Evolutionary conservation across 1,140 invertebrate genomes (phyloP).

Genomic region (Drosophila sucinea): DNA sequence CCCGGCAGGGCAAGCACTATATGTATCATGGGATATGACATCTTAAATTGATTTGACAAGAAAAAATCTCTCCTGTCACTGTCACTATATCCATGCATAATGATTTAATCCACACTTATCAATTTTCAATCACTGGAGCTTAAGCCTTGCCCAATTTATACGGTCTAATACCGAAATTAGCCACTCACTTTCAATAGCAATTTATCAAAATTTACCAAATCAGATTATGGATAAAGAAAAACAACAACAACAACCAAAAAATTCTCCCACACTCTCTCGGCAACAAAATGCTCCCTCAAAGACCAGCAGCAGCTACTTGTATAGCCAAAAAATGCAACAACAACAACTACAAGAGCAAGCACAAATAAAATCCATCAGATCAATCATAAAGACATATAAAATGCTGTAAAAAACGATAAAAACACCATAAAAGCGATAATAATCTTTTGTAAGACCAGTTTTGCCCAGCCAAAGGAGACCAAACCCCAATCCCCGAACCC

Average conservation of each 20-base stretch:
- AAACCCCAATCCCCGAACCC: conserved; percentile 30
- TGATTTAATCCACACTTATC: conserved; percentile 19
- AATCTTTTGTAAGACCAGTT: conserved; percentile 78
- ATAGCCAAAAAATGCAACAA: conserved; percentile 47
- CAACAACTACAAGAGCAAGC: conserved; percentile 23
- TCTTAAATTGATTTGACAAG: background rate
- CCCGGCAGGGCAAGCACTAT: too few species aligned
- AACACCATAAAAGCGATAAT: conserved; percentile 72
- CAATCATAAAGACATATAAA: conserved; percentile 68
- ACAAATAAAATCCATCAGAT: conserved; percentile 66
- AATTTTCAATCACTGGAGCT: conserved; percentile 39
- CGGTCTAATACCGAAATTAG: conserved; percentile 38
- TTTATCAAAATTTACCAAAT: conserved; percentile 70
- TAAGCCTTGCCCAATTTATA: conserved; percentile 28
- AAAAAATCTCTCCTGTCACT: background rate
- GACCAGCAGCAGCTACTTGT: conserved; percentile 60
- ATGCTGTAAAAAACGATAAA: conserved; percentile 68
- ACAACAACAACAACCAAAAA: conserved; percentile 25
- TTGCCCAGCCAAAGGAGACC: conserved; percentile 54
- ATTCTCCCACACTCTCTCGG: conserved; percentile 76
- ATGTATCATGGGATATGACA: background rate
- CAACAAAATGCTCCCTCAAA: conserved; percentile 29
- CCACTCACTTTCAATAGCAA: conserved; percentile 66
- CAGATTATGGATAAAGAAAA: conserved; percentile 46
- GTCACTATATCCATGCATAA: conserved; percentile 19